A percentile compares a stretch with the other conserved stretches of the same genome.
These are phyloP conservation scores for Muscicapa striata DNA, from an alignment of 2,797 vertebrate species.

Conservation along the genomic window DNA sequence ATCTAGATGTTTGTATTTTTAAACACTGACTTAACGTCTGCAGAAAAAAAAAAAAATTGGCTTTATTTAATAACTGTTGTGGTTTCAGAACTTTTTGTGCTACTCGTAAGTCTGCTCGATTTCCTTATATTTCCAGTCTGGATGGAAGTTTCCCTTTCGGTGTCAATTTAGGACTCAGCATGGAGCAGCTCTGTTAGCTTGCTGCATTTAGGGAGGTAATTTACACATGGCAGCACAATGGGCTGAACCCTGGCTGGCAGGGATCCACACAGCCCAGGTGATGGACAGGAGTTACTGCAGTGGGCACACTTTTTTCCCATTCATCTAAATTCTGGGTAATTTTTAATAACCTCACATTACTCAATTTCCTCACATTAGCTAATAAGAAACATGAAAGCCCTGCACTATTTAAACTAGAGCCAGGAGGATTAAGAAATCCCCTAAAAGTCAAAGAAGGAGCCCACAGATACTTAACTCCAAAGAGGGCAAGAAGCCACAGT, in stretches of 20 bases:
- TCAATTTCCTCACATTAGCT: neutral
- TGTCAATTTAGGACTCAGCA: conserved; percentile 40
- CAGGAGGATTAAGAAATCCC: neutral
- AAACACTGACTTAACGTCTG: conserved; percentile 34
- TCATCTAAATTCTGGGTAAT: neutral
- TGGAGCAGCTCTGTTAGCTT: neutral
- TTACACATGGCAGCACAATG: neutral
- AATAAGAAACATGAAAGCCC: neutral
- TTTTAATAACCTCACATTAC: neutral
- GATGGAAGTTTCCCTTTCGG: conserved; percentile 4
- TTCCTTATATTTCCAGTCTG: neutral
- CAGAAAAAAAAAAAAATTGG: neutral
- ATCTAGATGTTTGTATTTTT: conserved; percentile 43
- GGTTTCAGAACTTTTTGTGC: conserved; percentile 45
- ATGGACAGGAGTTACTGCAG: neutral
- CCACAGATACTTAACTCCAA: neutral
- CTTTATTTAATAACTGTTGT: conserved; percentile 9
- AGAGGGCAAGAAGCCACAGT: neutral
- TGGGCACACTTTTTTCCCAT: neutral
- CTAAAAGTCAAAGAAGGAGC: neutral
- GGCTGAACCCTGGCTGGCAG: neutral
- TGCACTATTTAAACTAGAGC: neutral
- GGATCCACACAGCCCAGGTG: neutral
- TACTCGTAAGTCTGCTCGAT: conserved; percentile 1
- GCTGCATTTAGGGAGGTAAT: conserved; percentile 1